phyloP scores from a whole-genome alignment of 2,888 invertebrate species.

The Yponomeuta plumbellus region DNA sequence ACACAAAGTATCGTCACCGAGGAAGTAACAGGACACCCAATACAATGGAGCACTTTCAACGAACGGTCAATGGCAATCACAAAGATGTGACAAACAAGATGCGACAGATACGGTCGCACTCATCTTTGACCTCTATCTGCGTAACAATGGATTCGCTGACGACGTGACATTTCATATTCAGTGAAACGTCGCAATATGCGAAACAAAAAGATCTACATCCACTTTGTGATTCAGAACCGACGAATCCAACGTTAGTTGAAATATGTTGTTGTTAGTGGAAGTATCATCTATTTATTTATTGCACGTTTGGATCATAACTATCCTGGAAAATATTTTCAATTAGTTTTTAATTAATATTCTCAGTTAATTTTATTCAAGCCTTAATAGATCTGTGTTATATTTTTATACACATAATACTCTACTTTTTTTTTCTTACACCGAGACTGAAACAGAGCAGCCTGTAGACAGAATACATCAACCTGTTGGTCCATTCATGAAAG shows the following conservation, averaged over 20 bases:
- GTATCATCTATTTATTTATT: background rate
- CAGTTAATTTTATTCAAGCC: too few relatives aligned
- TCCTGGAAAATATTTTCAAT: background rate
- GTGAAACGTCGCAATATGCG: slow-evolving; percentile 30
- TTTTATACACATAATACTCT: background rate
- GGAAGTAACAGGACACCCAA: background rate
- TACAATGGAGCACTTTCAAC: slow-evolving; percentile 8
- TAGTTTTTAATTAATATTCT: background rate
- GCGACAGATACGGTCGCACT: slow-evolving; percentile 31
- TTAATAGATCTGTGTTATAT: too few relatives aligned
- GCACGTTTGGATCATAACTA: background rate
- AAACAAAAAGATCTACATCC: slow-evolving; percentile 4
- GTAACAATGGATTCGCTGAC: slow-evolving; percentile 61
- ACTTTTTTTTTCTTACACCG: too few relatives aligned
- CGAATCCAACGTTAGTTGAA: slow-evolving; percentile 22
- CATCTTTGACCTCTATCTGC: slow-evolving; percentile 41
- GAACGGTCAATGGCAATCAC: slow-evolving; percentile 1
- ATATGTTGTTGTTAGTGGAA: too few relatives aligned
- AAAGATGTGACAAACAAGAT: slow-evolving; percentile 11
- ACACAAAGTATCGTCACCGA: background rate
- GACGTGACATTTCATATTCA: slow-evolving; percentile 39
- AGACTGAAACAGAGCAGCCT: slow-evolving; percentile 39
- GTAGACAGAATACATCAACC: slow-evolving; percentile 68
- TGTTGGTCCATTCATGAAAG: slow-evolving; percentile 76
- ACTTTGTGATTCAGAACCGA: slow-evolving; percentile 32